Conservation (phyloP, 1,140 invertebrate species). For the Scaptodrosophila lebanonensis region DNA sequence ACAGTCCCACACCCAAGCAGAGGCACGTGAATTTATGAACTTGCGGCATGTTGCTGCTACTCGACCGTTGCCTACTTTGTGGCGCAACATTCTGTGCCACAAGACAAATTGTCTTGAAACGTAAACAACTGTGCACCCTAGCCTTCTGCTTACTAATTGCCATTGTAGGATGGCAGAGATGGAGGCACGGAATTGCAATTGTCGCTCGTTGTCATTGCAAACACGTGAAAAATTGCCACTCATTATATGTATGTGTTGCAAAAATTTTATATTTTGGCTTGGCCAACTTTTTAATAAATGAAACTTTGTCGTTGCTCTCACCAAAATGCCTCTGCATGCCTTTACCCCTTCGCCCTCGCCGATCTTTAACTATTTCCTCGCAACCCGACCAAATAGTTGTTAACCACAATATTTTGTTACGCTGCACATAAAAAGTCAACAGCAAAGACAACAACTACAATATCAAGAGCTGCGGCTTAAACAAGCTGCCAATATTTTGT, state of each 20-base stretch:
- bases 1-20: background rate
- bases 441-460: slow-evolving; percentile 26
- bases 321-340: background rate
- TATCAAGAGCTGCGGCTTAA: slow-evolving; percentile 59
- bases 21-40: slow-evolving; percentile 54
- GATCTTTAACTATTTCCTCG: slow-evolving; percentile 8
- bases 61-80: slow-evolving; percentile 56
- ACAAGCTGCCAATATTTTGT: slow-evolving; percentile 75
- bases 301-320: slow-evolving; percentile 47
- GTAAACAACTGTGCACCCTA: slow-evolving; percentile 55
- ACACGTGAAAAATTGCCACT: slow-evolving; percentile 72
- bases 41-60: slow-evolving; percentile 55
- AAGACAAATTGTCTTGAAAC: slow-evolving; percentile 70
- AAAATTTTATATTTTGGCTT: slow-evolving; percentile 45
- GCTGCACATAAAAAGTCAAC: slow-evolving; percentile 28
- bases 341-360: background rate
- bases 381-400: slow-evolving; percentile 49
- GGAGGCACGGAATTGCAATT: background rate
- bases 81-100: slow-evolving; percentile 45
- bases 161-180: slow-evolving; percentile 24
- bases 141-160: slow-evolving; percentile 69
- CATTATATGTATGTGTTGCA: slow-evolving; percentile 59
- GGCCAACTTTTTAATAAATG: slow-evolving; percentile 74
- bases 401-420: slow-evolving; percentile 52
- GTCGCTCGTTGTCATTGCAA: slow-evolving; percentile 46